Conservation (phyloP, 2,888 invertebrate genomes). For the Agrochola lota region DNA sequence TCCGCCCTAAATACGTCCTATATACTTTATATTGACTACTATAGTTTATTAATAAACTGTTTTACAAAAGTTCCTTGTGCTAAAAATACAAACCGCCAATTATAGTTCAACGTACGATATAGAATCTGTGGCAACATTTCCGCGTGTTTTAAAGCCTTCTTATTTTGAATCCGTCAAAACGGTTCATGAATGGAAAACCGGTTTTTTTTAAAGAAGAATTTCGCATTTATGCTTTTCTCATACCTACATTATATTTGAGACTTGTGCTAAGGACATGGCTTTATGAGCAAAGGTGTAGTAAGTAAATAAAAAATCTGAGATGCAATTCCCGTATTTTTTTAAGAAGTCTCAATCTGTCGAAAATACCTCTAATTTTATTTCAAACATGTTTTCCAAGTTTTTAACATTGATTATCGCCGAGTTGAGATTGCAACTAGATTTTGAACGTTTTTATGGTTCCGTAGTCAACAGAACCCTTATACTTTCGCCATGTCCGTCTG, state of each 20-base stretch:
- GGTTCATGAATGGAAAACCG: background rate
- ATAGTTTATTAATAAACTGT: slow-evolving; percentile 7
- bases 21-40: background rate
- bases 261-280: background rate
- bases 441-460: background rate
- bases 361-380: background rate
- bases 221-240: background rate
- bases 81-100: slow-evolving; percentile 30
- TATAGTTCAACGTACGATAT: slow-evolving; percentile 45
- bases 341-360: too few species aligned
- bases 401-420: background rate
- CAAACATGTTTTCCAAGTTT: background rate
- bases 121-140: slow-evolving; percentile 23
- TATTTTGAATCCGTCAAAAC: slow-evolving; percentile 10
- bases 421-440: background rate
- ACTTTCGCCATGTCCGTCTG: too few species aligned
- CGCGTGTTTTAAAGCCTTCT: slow-evolving; percentile 10
- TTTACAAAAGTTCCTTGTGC: slow-evolving; percentile 4
- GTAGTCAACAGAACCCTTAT: too few species aligned
- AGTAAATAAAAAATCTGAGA: background rate
- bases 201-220: background rate
- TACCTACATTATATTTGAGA: background rate
- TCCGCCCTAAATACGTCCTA: background rate
- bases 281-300: background rate
- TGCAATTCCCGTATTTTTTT: background rate